Evolutionary conservation across 2,888 invertebrate genomes (phyloP), one percentile per base, ranked within the genome.

Genomic region (Poecilus cupreus): DNA sequence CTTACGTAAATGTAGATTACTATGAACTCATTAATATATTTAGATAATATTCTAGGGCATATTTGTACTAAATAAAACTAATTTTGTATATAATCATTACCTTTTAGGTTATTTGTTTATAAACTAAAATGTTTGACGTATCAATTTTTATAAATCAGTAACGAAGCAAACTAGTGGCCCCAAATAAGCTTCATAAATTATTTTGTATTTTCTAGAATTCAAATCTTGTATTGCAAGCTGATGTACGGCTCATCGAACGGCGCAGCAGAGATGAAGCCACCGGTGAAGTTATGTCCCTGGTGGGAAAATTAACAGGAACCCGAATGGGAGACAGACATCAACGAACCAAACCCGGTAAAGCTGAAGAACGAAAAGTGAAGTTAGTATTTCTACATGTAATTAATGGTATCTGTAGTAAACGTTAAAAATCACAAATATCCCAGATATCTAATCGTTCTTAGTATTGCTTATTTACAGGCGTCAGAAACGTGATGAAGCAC

Each of bases 151-250:
- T n/a, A n/a, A n/a, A n/a, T n/a, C n/a, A n/a, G n/a, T n/a, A n/a
- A n/a, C n/a, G n/a, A n/a, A n/a, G n/a, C n/a, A 13, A 18, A 49
- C 8, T 54, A 10, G 8, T 54, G 8, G 22, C 10, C 54, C n/a
- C 20, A 18, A 16, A 8, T 37, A 3, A 26, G 18, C 16, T n/a
- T n/a, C n/a, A 22, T 54, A 16, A 54, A 3, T 57, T 37, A 43
- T 85, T 83, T 83, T 82, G 83, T 90, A n/a, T n/a, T n/a, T 90
- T n/a, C 92, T 89, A 98, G 98, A 99, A 99, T 89, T 99, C 99
- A 0, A 99, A 99, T 93, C 95, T 99, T 90, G 99, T 99, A 68
- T 92, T 99, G 86, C 98, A 98, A 97, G 99, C 99, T 81, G 99
- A 99, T 92, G 96, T 98, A 43, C 94, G 98, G 64, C 93, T 99